phyloP scores from a whole-genome alignment of 1,140 invertebrate species.

The Elymnias hypermnestra region DNA sequence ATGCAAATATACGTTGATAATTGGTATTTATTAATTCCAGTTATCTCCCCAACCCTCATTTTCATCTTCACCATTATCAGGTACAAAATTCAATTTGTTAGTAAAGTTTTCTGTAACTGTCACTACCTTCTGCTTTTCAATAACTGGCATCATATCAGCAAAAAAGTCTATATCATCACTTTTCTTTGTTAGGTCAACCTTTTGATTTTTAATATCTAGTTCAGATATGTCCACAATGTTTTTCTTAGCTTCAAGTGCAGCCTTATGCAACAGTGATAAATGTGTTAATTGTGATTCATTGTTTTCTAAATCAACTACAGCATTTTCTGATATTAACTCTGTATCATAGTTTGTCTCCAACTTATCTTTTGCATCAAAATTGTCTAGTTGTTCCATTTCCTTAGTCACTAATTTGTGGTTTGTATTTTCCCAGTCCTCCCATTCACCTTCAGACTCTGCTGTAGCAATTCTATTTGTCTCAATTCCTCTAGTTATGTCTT shows the following conservation, averaged over 20 bases:
- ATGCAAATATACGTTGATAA: no score
- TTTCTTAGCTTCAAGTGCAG: conserved; percentile 67
- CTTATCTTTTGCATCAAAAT: conserved; percentile 7
- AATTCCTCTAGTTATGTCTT: conserved; percentile 63
- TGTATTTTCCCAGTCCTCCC: conserved; percentile 87
- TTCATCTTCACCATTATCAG: conserved; percentile 46
- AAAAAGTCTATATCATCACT: conserved; percentile 85
- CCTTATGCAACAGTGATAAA: conserved; percentile 50
- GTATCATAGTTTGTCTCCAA: conserved; percentile 6
- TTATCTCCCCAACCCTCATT: conserved; percentile 67
- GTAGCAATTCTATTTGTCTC: conserved; percentile 27
- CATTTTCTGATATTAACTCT: conserved; percentile 6
- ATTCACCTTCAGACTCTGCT: conserved; percentile 71
- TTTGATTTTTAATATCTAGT: conserved; percentile 85
- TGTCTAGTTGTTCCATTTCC: conserved; percentile 4
- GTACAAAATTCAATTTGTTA: conserved; percentile 65
- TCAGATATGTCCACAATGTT: conserved; percentile 80
- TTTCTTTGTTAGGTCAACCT: conserved; percentile 58
- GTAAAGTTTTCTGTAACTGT: conserved; percentile 32
- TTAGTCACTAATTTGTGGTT: conserved; percentile 25
- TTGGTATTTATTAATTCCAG: conserved; percentile 45
- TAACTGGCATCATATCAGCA: conserved; percentile 89
- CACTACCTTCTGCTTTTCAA: conserved; percentile 78
- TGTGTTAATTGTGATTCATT: conserved; percentile 22
- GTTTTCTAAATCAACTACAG: conserved; percentile 6